phyloP scores from a whole-genome alignment of 2,888 invertebrate species.

The Himalopsyche anomala region DNA sequence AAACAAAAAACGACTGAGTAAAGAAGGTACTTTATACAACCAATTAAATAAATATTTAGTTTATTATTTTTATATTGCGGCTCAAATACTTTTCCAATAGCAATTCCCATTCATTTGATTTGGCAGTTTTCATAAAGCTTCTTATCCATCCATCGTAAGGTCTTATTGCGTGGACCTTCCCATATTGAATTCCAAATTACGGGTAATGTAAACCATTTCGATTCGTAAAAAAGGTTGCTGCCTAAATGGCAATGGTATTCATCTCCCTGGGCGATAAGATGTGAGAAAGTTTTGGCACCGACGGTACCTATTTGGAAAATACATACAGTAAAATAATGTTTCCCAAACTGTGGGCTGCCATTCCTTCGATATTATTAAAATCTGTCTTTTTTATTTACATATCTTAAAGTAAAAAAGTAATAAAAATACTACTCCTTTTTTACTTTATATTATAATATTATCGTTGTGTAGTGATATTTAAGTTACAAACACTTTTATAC shows the following conservation, averaged over 20 bases:
- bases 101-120: background rate
- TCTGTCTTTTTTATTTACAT: too few relatives aligned
- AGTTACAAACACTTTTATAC: too few relatives aligned
- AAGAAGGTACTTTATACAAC: too few relatives aligned
- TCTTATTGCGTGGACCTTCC: slow-evolving; percentile 46
- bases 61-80: too few relatives aligned
- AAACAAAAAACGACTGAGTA: too few relatives aligned
- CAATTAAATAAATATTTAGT: too few relatives aligned
- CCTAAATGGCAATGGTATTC: slow-evolving; percentile 51
- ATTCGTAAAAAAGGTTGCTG: slow-evolving; percentile 57
- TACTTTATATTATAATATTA: too few relatives aligned
- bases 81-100: background rate
- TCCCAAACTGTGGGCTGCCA: background rate
- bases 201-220: slow-evolving; percentile 59
- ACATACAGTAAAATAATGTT: slow-evolving; percentile 41
- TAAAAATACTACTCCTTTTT: too few relatives aligned
- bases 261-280: slow-evolving; percentile 24
- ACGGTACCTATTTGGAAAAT: slow-evolving; percentile 34
- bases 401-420: too few relatives aligned
- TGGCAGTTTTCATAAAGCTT: slow-evolving; percentile 15
- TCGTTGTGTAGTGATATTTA: too few relatives aligned
- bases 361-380: too few relatives aligned
- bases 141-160: slow-evolving; percentile 46
- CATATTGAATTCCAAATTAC: slow-evolving; percentile 64
- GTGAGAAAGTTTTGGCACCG: background rate